These are phyloP conservation scores for Elgonia sp. DNA, from an alignment of 2,888 invertebrate genomes.

Conservation along the genomic window DNA sequence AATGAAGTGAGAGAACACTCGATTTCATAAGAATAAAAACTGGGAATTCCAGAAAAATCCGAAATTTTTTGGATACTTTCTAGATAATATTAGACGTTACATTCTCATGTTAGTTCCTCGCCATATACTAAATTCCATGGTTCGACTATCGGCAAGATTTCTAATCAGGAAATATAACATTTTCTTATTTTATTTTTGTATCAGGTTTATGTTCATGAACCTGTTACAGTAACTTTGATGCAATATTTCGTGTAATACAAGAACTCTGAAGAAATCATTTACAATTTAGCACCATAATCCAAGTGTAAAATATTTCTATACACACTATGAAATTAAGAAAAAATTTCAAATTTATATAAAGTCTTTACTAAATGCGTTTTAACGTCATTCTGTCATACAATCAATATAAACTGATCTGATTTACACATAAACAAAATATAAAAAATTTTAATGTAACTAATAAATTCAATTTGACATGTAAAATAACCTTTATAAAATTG, in stretches of 20 bases:
- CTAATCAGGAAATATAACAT: slow-evolving; percentile 43
- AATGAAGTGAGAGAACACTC: too few relatives aligned
- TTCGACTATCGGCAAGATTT: slow-evolving; percentile 33
- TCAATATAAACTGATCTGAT: too few relatives aligned
- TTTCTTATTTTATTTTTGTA: slow-evolving; percentile 24
- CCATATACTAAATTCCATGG: slow-evolving; percentile 19
- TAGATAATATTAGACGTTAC: slow-evolving; percentile 2
- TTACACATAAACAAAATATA: too few relatives aligned
- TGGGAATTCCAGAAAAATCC: too few relatives aligned
- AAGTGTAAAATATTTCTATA: neutral
- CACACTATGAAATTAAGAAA: too few relatives aligned
- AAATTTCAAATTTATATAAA: too few relatives aligned
- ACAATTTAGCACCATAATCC: slow-evolving; percentile 1
- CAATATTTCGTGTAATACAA: slow-evolving; percentile 32
- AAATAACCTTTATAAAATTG: too few relatives aligned
- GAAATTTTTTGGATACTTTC: slow-evolving; percentile 32
- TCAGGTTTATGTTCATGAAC: slow-evolving; percentile 30
- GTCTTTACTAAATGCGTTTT: too few relatives aligned
- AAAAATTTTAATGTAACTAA: too few relatives aligned
- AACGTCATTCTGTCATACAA: too few relatives aligned
- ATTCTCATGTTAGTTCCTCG: neutral
- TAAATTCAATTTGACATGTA: too few relatives aligned
- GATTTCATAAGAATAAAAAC: too few relatives aligned
- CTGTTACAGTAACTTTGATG: slow-evolving; percentile 34
- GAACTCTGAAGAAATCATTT: slow-evolving; percentile 3